Base-by-base conservation (phyloP, 2,113 vertebrate species). In the Ceyx margarethae region DNA sequence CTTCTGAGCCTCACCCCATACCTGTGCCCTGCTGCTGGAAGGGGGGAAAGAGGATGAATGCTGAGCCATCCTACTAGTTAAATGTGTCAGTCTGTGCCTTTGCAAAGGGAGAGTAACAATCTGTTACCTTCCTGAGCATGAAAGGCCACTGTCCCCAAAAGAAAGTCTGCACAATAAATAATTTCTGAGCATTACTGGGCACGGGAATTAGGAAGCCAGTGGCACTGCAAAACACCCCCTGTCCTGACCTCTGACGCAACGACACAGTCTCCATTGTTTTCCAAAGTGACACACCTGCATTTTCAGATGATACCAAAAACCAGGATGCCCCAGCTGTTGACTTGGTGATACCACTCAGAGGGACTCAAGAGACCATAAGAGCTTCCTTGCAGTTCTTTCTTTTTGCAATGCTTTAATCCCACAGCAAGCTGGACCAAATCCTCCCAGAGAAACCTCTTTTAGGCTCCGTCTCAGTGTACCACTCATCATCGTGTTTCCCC, bases 11-110 rank as follows among this genome's bases (percentile, higher is more conserved):
- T n/a, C 22, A 6, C 10, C 12, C 43, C 1, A 0, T 3, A 37
- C 21, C 29, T 0, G 0, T 0, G 1, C 31, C n/a, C 51, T 81
- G 65, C 5, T 3, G 0, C 48, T 74, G 28, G n/a, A n/a, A 57
- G 42, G 37, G 18, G 29, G 31, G 62, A 54, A 60, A 20, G 15
- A 91, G 20, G 21, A 17, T 0, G 3, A 76, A 28, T 1, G 1
- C 54, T 1, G 10, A 74, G 50, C 45, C 23, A 19, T 1, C 3
- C 6, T 9, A 8, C 28, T 40, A 13, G 42, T 33, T 82, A 62
- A 66, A 73, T 17, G 13, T 15, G 37, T 22, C n/a, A 33, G 28
- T 21, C 28, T 3, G 3, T 57, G 68, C 51, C 73, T 72, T 74
- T 33, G 16, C 1, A 2, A 87, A 78, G 33, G 45, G 35, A 78